phyloP scores from a whole-genome alignment of 2,888 invertebrate genomes.

The Busseola fusca region DNA sequence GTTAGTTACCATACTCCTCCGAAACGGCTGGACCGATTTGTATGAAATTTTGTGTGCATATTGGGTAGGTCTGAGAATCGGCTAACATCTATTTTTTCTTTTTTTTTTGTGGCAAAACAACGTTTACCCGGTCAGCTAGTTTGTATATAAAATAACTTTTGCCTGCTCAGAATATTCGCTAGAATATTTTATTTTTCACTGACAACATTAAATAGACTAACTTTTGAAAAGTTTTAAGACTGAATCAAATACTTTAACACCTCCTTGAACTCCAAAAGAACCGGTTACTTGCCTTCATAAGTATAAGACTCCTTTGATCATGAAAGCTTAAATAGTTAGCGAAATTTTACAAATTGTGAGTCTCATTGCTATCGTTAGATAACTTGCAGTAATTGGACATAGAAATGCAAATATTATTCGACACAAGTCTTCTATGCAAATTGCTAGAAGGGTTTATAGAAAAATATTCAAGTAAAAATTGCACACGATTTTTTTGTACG shows the following conservation, averaged over 20 bases:
- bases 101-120: too few species aligned
- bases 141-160: neutral
- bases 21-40: too few species aligned
- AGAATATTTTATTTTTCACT: neutral
- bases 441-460: neutral
- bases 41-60: too few species aligned
- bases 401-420: constrained; percentile 73
- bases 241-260: constrained; percentile 55
- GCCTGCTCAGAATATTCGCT: neutral
- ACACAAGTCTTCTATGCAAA: constrained; percentile 65
- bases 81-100: too few species aligned
- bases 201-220: constrained; percentile 7
- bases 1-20: too few species aligned
- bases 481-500: neutral
- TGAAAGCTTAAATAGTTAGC: constrained; percentile 61
- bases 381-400: constrained; percentile 62
- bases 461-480: neutral
- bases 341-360: constrained; percentile 56
- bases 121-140: too few species aligned
- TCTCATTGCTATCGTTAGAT: constrained; percentile 58
- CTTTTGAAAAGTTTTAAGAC: constrained; percentile 30
- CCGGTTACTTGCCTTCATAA: constrained; percentile 41
- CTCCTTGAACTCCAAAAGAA: constrained; percentile 44
- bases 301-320: constrained; percentile 53
- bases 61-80: too few species aligned